Conservation (phyloP, 2,113 vertebrate genomes). For the Strigops habroptila region DNA sequence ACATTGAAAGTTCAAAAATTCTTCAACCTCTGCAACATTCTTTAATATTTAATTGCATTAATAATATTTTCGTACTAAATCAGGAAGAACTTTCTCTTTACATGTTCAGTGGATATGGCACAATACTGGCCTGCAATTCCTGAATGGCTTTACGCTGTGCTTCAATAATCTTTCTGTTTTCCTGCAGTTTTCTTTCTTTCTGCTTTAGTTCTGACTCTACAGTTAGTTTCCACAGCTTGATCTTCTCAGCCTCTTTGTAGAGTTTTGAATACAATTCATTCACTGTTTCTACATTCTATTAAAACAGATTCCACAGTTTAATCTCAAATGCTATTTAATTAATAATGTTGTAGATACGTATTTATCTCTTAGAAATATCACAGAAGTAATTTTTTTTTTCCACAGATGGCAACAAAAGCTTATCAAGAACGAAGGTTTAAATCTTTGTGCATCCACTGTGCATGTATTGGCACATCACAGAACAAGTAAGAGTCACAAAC, state of each 20-base stretch:
- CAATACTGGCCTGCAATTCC: constrained; percentile 85
- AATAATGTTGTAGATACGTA: neutral
- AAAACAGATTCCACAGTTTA: constrained; percentile 42
- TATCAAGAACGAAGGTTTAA: neutral
- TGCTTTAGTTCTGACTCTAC: constrained; percentile 81
- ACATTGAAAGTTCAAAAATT: neutral
- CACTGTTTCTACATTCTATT: constrained; percentile 73
- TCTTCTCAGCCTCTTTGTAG: constrained; percentile 91
- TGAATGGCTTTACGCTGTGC: constrained; percentile 90
- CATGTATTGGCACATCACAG: neutral
- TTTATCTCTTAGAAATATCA: neutral
- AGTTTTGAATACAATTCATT: constrained; percentile 86
- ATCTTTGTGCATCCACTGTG: neutral
- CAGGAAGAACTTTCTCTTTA: neutral
- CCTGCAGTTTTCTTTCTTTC: constrained; percentile 86
- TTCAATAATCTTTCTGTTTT: constrained; percentile 87
- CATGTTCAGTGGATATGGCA: neutral
- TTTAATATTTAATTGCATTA: neutral
- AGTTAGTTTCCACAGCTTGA: constrained; percentile 87
- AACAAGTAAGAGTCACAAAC: neutral
- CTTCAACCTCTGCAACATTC: neutral
- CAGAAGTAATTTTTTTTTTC: neutral
- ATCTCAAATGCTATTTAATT: constrained; percentile 14
- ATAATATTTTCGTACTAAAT: neutral
- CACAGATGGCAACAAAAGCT: neutral